Base-by-base conservation (phyloP, 2,888 invertebrate genomes). In the Eupithecia inturbata region DNA sequence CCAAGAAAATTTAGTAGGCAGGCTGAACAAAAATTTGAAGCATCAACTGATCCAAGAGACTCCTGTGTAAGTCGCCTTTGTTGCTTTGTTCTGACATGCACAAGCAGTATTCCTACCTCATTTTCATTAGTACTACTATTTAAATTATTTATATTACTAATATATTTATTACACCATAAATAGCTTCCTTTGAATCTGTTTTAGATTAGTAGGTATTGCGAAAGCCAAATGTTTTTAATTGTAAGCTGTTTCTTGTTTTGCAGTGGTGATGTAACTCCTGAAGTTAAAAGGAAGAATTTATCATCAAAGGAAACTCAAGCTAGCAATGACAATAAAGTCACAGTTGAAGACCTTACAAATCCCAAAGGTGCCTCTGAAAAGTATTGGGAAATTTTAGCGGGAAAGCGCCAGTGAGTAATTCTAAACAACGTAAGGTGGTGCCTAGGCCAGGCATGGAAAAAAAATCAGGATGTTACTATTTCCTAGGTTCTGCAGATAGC, bases 351-450 rank as follows among this genome's bases (percentile, higher is more conserved):
- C 87, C 92, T 97, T 49, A 97, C 96, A 1, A 96, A 96, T 62
- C 95, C 96, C 73, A 95, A 95, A 73, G 95, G 95, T 53, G 96
- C 97, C 5, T 96, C 97, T 73, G 96, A 96, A 83, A 95, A 95
- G 77, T 98, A 97, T 86, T 98, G 97, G 97, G 94, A 97, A 89
- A 92, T 95, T 66, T 86, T 97, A 77, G 97, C 97, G 33, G 97
- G 97, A 86, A 96, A 96, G 83, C 95, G 97, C 75, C 95, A 92
- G 95, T 95, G 80, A 91, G 92, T 91, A n/a, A 19, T n/a, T 49
- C 49, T n/a, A 31, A 31, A 31, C 31, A 31, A 31, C 31, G 2
- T 5, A 31, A 4, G 31, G 5, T 31, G 31, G 31, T 31, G 3
- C 31, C 31, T 2, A 31, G 31, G 31, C n/a, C n/a, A n/a, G n/a